phyloP scores from a whole-genome alignment of 2,888 invertebrate genomes.

The Leptothorax acervorum region DNA sequence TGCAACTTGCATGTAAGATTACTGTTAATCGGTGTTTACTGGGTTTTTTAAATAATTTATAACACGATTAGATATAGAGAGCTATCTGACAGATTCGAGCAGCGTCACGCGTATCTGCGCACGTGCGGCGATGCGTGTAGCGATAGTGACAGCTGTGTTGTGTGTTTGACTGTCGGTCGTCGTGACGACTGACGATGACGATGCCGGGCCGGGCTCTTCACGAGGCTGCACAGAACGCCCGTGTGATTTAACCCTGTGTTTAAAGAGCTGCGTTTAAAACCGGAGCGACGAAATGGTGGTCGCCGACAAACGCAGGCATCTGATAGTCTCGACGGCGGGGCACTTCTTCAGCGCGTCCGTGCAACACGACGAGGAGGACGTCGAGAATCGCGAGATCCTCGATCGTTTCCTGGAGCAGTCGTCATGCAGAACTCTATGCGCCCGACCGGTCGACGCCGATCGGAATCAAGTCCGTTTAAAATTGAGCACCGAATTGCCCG shows the following conservation, averaged over 20 bases:
- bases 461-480: constrained; percentile 68
- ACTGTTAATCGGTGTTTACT: too few relatives aligned
- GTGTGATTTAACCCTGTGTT: neutral
- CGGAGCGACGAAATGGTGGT: constrained; percentile 62
- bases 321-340: constrained; percentile 81
- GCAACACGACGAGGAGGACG: constrained; percentile 56
- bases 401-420: constrained; percentile 81
- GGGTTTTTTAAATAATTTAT: neutral
- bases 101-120: constrained; percentile 41
- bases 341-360: constrained; percentile 79
- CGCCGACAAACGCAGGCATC: constrained; percentile 76
- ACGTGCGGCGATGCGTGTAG: constrained; percentile 55
- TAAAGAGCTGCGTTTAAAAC: neutral
- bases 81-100: constrained; percentile 20
- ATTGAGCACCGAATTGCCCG: constrained; percentile 76
- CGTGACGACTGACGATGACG: constrained; percentile 63
- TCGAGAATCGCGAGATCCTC: constrained; percentile 70
- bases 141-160: constrained; percentile 52
- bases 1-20: too few relatives aligned
- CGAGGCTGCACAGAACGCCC: neutral
- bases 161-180: constrained; percentile 69
- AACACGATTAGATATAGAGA: constrained; percentile 10
- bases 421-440: constrained; percentile 80
- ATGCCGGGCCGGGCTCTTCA: constrained; percentile 35
- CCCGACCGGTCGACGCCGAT: constrained; percentile 65